Evolutionary conservation across 30 jellyfish, hydroid and myxozoan genomes (phyloP).

Genomic region (Chrysaora quinquecirrha): DNA sequence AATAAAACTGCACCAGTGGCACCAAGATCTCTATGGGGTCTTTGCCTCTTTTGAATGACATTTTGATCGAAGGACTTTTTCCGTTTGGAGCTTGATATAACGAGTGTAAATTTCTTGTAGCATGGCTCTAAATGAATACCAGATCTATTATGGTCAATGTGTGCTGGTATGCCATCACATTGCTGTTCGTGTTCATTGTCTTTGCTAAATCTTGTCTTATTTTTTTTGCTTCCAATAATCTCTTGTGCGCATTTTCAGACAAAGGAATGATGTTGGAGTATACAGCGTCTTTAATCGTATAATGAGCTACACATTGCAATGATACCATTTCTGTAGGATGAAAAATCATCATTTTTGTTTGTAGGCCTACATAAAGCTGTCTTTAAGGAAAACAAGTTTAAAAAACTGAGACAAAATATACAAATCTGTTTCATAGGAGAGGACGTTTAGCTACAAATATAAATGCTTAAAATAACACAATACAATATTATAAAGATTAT

Average conservation of each 20-base stretch:
- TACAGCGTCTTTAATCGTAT: neutral
- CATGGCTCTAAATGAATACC: constrained; percentile 15
- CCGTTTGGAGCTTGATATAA: neutral
- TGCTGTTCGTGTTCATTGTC: neutral
- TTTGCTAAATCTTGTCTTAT: constrained; percentile 5
- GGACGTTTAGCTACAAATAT: constrained; percentile 1
- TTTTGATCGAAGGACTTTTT: neutral
- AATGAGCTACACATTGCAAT: constrained; percentile 9
- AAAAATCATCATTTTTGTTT: neutral
- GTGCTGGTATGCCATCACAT: constrained; percentile 3
- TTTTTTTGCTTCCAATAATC: constrained; percentile 26
- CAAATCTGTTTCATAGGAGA: neutral
- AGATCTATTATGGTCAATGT: neutral
- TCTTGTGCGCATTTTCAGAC: neutral
- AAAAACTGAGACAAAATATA: neutral
- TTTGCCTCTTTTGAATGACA: neutral
- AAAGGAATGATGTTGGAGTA: neutral
- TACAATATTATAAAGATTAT: no score
- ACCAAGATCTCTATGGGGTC: neutral
- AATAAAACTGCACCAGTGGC: neutral
- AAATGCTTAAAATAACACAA: no score
- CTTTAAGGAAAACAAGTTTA: neutral
- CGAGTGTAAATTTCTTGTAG: neutral
- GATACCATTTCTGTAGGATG: neutral
- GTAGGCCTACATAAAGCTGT: constrained; percentile 1